These are phyloP conservation scores for Jaculus jaculus DNA, from an alignment of 2,113 vertebrate genomes.

Conservation along the genomic window DNA sequence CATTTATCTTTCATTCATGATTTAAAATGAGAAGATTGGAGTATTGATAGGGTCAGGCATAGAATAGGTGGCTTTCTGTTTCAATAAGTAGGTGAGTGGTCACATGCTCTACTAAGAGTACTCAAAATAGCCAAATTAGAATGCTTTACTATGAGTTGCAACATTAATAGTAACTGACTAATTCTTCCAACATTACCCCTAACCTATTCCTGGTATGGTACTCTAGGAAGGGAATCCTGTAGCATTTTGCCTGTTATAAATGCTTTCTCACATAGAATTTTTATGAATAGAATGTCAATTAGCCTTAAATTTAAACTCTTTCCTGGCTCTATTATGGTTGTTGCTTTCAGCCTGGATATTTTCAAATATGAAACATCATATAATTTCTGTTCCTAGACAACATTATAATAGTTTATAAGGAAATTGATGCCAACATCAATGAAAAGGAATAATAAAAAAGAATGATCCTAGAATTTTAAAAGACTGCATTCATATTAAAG, in stretches of 20 bases:
- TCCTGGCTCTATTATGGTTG: background rate
- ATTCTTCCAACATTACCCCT: background rate
- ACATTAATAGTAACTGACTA: background rate
- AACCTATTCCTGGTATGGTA: fast-evolving
- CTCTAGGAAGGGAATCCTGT: background rate
- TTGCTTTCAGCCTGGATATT: background rate
- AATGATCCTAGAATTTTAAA: background rate
- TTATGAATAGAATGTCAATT: background rate
- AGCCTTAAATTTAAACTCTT: background rate
- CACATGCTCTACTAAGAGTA: background rate
- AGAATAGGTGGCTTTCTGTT: background rate
- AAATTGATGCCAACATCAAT: background rate
- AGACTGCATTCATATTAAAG: background rate
- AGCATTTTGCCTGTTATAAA: background rate
- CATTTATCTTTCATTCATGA: background rate
- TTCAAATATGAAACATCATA: background rate
- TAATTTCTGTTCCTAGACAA: background rate
- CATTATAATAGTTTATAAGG: background rate
- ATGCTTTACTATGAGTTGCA: background rate
- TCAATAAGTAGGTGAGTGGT: background rate
- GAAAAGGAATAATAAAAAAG: background rate
- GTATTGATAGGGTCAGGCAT: background rate
- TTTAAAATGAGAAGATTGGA: background rate
- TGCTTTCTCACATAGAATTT: background rate
- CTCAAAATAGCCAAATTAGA: background rate